Conservation (phyloP, 2,797 vertebrate genomes). For the Myiotriccus ornatus region DNA sequence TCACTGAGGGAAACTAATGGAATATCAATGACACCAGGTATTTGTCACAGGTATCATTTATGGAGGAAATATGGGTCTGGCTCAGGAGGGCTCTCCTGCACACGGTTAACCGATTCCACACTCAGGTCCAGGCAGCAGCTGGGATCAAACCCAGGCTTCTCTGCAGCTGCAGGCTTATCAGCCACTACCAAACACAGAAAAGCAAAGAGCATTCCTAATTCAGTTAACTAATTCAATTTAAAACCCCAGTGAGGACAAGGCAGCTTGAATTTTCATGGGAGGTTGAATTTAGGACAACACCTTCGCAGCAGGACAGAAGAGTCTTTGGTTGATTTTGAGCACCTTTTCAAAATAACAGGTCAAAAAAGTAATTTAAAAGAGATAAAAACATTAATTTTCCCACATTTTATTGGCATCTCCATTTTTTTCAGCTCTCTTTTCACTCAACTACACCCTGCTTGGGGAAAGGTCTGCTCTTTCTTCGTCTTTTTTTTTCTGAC, state of each 20-base stretch:
- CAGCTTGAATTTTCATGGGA: slow-evolving; percentile 49
- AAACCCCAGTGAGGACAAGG: slow-evolving; percentile 18
- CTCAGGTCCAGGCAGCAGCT: neutral
- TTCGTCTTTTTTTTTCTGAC: neutral
- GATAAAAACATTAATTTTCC: neutral
- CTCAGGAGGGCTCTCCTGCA: neutral
- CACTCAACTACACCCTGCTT: neutral
- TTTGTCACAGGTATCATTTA: slow-evolving; percentile 53
- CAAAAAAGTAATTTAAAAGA: neutral
- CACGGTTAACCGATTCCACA: neutral
- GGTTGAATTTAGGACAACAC: slow-evolving; percentile 11
- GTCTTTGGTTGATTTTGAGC: neutral
- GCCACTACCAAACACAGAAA: slow-evolving; percentile 34
- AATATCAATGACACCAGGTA: slow-evolving; percentile 63
- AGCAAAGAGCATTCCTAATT: slow-evolving; percentile 59
- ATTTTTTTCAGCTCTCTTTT: neutral
- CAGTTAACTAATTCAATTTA: slow-evolving; percentile 58
- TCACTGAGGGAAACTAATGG: slow-evolving; percentile 56
- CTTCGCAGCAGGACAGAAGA: neutral
- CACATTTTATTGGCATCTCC: neutral
- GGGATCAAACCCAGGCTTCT: neutral
- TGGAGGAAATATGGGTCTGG: slow-evolving; percentile 22
- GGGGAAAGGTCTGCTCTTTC: neutral
- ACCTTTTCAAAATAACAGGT: neutral
- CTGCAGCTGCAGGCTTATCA: slow-evolving; percentile 35